Percentiles rank a stretch among this genome's conserved stretches.
phyloP scores from a whole-genome alignment of 2,888 invertebrate species.

The Notodonta ziczac region DNA sequence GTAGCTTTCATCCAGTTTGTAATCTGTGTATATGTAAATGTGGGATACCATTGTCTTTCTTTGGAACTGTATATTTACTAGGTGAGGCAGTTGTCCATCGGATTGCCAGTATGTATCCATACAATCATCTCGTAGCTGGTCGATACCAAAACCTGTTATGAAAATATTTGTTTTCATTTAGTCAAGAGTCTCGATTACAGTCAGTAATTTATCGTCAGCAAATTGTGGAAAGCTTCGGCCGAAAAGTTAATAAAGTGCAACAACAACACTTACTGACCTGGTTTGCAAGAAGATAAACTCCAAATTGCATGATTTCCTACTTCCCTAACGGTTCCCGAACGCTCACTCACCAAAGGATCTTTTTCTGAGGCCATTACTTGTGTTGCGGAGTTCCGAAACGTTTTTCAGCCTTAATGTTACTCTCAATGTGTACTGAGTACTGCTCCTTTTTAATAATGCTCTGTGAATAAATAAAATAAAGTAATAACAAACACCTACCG shows the following conservation, averaged over 20 bases:
- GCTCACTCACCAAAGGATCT: slow-evolving; percentile 76
- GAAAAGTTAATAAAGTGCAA: background rate
- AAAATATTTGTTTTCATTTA: background rate
- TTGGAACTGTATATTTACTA: slow-evolving; percentile 98
- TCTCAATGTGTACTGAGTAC: no score
- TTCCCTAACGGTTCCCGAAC: slow-evolving; percentile 86
- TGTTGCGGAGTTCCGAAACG: background rate
- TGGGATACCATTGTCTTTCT: slow-evolving; percentile 97
- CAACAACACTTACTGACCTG: slow-evolving; percentile 86
- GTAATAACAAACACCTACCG: no score
- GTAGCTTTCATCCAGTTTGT: slow-evolving; percentile 99
- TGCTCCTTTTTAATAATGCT: no score
- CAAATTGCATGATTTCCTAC: slow-evolving; percentile 97
- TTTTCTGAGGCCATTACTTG: slow-evolving; percentile 68
- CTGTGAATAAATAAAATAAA: no score
- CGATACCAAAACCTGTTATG: slow-evolving; percentile 96
- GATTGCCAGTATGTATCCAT: slow-evolving; percentile 99
- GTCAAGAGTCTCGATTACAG: no score
- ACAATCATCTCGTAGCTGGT: slow-evolving; percentile 97
- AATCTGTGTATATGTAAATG: slow-evolving; percentile 98
- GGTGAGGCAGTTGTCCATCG: slow-evolving; percentile 98
- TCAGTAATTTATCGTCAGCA: no score
- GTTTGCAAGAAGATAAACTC: slow-evolving; percentile 99
- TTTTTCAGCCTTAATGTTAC: background rate
- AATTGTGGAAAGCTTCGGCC: background rate